A percentile compares a stretch with the other conserved stretches of the same genome.
These are phyloP conservation scores for Trachelus iudaicus DNA, from an alignment of 2,888 invertebrate genomes.

Conservation along the genomic window DNA sequence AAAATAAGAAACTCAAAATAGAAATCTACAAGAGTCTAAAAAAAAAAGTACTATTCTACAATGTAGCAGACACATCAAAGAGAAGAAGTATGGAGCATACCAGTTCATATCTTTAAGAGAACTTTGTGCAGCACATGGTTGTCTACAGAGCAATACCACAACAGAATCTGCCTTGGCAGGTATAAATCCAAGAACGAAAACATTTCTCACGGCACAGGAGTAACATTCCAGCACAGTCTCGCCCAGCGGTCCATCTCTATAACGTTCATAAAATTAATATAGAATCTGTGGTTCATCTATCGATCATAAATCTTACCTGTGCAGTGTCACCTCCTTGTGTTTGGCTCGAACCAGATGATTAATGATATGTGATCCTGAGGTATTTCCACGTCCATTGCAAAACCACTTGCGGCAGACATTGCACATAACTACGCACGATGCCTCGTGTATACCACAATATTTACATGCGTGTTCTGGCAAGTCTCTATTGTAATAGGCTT, in stretches of 20 bases:
- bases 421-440: conserved; percentile 97
- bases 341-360: conserved; percentile 99
- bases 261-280: conserved; percentile 1
- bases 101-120: conserved; percentile 99
- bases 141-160: conserved; percentile 95
- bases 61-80: neutral
- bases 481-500: conserved; percentile 88
- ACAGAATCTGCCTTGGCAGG: conserved; percentile 99
- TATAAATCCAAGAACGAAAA: conserved; percentile 98
- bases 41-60: neutral
- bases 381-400: conserved; percentile 98
- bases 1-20: neutral
- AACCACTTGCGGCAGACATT: conserved; percentile 99
- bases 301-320: conserved; percentile 67
- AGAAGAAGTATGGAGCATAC: conserved; percentile 58
- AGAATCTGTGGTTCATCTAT: neutral
- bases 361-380: conserved; percentile 98
- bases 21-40: neutral
- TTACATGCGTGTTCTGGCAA: conserved; percentile 97
- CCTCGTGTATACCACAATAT: conserved; percentile 99
- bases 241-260: conserved; percentile 93
- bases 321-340: conserved; percentile 98
- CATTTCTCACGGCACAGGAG: conserved; percentile 97
- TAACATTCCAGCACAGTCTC: conserved; percentile 99
- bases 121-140: conserved; percentile 98